Base-by-base conservation (phyloP, 2,113 vertebrate species). In the Petroica traversi region DNA sequence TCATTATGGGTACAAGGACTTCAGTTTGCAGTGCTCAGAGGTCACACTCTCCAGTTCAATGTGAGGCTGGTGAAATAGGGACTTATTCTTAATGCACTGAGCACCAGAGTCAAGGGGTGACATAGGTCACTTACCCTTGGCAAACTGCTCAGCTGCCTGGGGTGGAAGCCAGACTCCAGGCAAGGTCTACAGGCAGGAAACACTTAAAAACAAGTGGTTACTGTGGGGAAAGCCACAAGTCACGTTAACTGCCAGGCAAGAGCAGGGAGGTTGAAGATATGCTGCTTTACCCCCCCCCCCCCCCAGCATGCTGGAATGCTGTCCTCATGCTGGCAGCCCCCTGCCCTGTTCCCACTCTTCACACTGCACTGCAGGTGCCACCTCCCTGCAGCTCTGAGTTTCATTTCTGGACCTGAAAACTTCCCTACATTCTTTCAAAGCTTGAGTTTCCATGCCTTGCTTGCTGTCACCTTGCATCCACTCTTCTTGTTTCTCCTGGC, bases 401-500 rank as follows among this genome's bases (percentile, higher is more conserved):
- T 45, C 22, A 41, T 63, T 69, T 57, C 17, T 41, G 57, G 26
- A 51, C 26, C 52, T 36, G 11, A 58, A 71, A 1, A 0, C 29
- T 82, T 67, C 62, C 24, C 43, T 78, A n/a, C 20, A 59, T 62
- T 34, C 38, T 63, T 89, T 23, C 12, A 72, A 89, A 71, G 4
- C 57, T 22, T 29, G n/a, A 29, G 12, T 59, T 71, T 69, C 51
- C 19, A 6, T 29, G n/a, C 51, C 54, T 0, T 0, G 24, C 20
- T 55, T 75, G 8, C 22, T 55, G 6, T 9, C 24, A 90, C 54
- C 61, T 34, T 67, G 46, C 16, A 71, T 46, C 46, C 9, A 54
- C 16, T 89, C 41, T 2, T 7, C 59, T 49, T 51, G 26, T 55
- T 14, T 69, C 38, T 89, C 24, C 66, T 38, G 69, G 14, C 40